Base-by-base conservation (phyloP, 2,888 invertebrate genomes). In the Ornithoptera priamus region DNA sequence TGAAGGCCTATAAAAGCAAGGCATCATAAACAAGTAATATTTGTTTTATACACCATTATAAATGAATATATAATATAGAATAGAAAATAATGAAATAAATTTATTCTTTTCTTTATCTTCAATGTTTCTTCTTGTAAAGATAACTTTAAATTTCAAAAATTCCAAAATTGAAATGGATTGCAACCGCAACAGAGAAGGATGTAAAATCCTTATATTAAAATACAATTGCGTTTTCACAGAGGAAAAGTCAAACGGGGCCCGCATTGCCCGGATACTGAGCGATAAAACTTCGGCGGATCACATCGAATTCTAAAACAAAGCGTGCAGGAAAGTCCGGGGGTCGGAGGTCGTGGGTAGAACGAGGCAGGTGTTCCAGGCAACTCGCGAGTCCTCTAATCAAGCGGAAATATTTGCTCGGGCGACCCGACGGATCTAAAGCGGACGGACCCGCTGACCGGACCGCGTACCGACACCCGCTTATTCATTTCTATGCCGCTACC, bases 1-100 rank as follows among this genome's bases (percentile, higher is more conserved):
- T 81, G 82, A 77, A 82, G 80, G 76, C 78, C 85, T 80, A 87
- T 88, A 87, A 89, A 89, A 86, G 75, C 81, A 85, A 84, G 85
- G 88, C 88, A 86, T 83, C 85, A 88, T 90, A 90, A 90, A 90
- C 88, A 89, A 88, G 87, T 83, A 85, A 87, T 88, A 88, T 86
- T 82, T 81, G 77, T 83, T 79, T 80, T 82, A 81, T 82, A 61
- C 66, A 59, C 42, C 63, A 64, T 30, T 30, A 30, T 67, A 70
- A 70, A 67, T 60, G 5, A 36, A n/a, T n/a, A n/a, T n/a, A n/a
- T n/a, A n/a, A n/a, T n/a, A n/a, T n/a, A n/a, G n/a, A n/a, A n/a
- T n/a, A n/a, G n/a, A n/a, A n/a, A n/a, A n/a, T n/a, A n/a, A n/a
- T n/a, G n/a, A n/a, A n/a, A n/a, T n/a, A n/a, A n/a, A n/a, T n/a